These are phyloP conservation scores for Noctua comes DNA, from an alignment of 2,888 invertebrate species.

Conservation along the genomic window DNA sequence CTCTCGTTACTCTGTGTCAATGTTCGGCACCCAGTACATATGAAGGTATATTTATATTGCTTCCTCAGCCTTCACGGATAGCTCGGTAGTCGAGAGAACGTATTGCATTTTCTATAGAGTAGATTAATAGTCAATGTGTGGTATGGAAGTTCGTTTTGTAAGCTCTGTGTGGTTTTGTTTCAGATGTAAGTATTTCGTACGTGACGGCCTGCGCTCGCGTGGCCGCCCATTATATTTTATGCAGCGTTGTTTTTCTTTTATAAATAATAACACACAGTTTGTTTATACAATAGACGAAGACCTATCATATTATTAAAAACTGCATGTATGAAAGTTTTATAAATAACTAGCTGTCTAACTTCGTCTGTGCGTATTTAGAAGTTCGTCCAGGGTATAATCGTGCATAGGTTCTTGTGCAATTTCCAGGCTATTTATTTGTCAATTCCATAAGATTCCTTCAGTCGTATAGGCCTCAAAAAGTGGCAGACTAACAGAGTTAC, in stretches of 20 bases:
- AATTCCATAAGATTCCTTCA: background rate
- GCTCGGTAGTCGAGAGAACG: constrained; percentile 40
- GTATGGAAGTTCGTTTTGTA: constrained; percentile 53
- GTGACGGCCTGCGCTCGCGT: constrained; percentile 36
- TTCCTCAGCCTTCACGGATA: constrained; percentile 54
- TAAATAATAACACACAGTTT: constrained; percentile 35
- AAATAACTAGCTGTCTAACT: background rate
- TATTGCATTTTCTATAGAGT: constrained; percentile 65
- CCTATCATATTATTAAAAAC: background rate
- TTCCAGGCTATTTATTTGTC: background rate
- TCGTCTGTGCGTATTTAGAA: background rate
- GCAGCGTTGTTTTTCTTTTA: constrained; percentile 40
- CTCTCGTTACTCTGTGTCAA: constrained; percentile 77
- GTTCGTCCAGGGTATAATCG: background rate
- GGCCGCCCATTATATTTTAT: constrained; percentile 31
- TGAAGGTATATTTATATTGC: constrained; percentile 66
- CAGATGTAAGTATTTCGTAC: constrained; percentile 35
- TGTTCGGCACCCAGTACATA: constrained; percentile 71
- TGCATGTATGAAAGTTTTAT: background rate
- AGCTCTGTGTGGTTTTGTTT: constrained; percentile 51
- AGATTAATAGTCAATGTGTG: constrained; percentile 64
- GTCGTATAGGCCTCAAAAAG: background rate
- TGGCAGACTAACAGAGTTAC: background rate
- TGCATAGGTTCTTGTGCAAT: background rate
- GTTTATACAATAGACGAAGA: constrained; percentile 13